These are phyloP conservation scores for Plagodis pulveraria DNA, from an alignment of 2,888 invertebrate species.

Conservation along the genomic window DNA sequence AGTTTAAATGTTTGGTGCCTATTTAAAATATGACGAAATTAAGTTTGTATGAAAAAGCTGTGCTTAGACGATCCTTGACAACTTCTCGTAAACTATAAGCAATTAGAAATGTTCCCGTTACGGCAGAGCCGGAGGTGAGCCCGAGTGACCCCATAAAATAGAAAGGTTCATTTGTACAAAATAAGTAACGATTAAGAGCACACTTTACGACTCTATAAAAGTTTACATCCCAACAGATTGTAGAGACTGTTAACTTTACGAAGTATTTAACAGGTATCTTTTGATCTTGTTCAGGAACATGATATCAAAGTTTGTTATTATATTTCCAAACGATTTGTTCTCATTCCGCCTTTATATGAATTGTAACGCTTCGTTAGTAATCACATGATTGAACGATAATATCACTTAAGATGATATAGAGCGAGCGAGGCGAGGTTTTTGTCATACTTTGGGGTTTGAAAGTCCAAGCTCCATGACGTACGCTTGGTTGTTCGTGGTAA, in stretches of 20 bases:
- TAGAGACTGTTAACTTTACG: slow-evolving; percentile 23
- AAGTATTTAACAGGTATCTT: slow-evolving; percentile 2
- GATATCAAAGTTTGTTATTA: not conserved
- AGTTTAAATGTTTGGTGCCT: too few species aligned
- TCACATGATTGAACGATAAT: too few species aligned
- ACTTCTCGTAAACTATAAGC: slow-evolving; percentile 26
- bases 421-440: too few species aligned
- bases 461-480: too few species aligned
- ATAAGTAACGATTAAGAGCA: slow-evolving; percentile 48
- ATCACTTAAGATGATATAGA: too few species aligned
- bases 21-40: too few species aligned
- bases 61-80: not conserved
- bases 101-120: slow-evolving; percentile 25
- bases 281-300: slow-evolving; percentile 7
- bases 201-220: slow-evolving; percentile 52
- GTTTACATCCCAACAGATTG: slow-evolving; percentile 43
- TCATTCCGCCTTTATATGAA: not conserved
- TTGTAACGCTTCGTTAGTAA: too few species aligned
- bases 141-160: slow-evolving; percentile 39
- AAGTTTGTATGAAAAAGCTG: too few species aligned
- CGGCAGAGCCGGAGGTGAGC: slow-evolving; percentile 25
- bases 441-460: too few species aligned
- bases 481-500: too few species aligned
- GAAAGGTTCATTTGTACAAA: slow-evolving; percentile 43
- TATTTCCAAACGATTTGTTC: not conserved